Percentiles rank a stretch among this genome's conserved stretches.
Conservation (phyloP, 2,888 invertebrate species). For the Ophion obscuratus region DNA sequence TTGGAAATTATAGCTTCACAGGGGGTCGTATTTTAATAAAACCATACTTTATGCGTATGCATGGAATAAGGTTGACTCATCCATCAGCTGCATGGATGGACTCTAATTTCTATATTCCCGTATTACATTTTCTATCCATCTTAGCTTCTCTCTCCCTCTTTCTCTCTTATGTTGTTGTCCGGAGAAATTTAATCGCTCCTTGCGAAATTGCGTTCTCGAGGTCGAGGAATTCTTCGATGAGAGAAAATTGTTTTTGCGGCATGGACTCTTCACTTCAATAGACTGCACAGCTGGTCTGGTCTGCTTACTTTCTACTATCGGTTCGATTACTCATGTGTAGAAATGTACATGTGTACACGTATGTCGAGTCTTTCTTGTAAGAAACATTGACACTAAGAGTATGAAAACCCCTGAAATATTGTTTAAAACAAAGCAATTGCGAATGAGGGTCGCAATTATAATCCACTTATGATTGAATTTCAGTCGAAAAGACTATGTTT, state of each 20-base stretch:
- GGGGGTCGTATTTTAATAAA: slow-evolving; percentile 21
- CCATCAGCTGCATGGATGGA: slow-evolving; percentile 37
- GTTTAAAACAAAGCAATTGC: too few relatives aligned
- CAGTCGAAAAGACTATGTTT: too few relatives aligned
- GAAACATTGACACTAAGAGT: background rate
- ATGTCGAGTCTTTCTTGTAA: background rate
- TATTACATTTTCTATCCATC: slow-evolving; percentile 21
- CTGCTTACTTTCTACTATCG: slow-evolving; percentile 69
- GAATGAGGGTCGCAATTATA: too few relatives aligned
- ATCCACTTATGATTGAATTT: too few relatives aligned
- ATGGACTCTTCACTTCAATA: slow-evolving; percentile 40
- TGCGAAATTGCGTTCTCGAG: slow-evolving; percentile 65
- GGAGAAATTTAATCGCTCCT: slow-evolving; percentile 79
- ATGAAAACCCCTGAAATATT: background rate
- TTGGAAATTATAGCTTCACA: slow-evolving; percentile 8
- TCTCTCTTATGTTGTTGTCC: slow-evolving; percentile 6
- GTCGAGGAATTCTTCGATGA: slow-evolving; percentile 70
- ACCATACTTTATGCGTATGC: background rate
- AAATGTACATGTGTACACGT: slow-evolving; percentile 9
- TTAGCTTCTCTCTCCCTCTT: background rate
- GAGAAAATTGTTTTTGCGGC: slow-evolving; percentile 72
- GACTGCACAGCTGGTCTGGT: slow-evolving; percentile 56
- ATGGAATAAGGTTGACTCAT: slow-evolving; percentile 29
- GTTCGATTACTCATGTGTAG: slow-evolving; percentile 24
- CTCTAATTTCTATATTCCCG: slow-evolving; percentile 9